Base-by-base conservation (phyloP, 2,888 invertebrate species). In the Cryptophagus acutangulus region DNA sequence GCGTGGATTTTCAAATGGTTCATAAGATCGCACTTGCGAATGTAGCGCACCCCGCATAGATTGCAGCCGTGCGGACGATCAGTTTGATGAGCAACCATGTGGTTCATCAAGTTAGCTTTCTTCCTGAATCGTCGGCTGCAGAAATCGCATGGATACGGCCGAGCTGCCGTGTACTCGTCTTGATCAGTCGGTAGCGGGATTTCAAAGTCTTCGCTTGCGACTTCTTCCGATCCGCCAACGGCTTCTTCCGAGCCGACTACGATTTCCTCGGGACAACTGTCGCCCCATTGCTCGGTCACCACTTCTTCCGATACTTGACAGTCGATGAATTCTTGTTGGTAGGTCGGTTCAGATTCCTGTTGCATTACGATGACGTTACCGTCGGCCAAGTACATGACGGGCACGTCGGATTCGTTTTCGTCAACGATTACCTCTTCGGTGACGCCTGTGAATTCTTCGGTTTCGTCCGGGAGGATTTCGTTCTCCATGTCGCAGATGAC, bases 81-180 rank as follows among this genome's bases (percentile, higher is more conserved):
- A 33, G 83, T 86, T 67, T 88, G 88, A 69, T 89, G 88, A 0
- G 87, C 84, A 3, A 87, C 82, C 86, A 89, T 88, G 63, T 89
- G 89, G 66, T 85, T 87, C 81, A 87, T 85, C 1, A 89, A 72
- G 46, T 85, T 87, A 2, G 83, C 83, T 61, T 88, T 88, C 62
- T 88, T 88, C 28, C 87, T 80, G 66, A 89, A 89, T 45, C 88
- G 74, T 1, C 87, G 77, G 46, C 86, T 87, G 63, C 89, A 89
- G 65, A 88, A 88, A 64, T 89, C 88, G 62, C 89, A 89, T 0
- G 89, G 88, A 73, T 85, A 87, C 0, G 88, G 89, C 2, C 87
- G 75, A 61, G 79, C 79, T 1, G 81, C 82, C 18, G 82, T 81
- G 61, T 82, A 82, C 53, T 86, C 84, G 60, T 84, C 83, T 70